Evolutionary conservation across 2,113 vertebrate genomes (phyloP).

Genomic region (Pycnonotus jocosus): DNA sequence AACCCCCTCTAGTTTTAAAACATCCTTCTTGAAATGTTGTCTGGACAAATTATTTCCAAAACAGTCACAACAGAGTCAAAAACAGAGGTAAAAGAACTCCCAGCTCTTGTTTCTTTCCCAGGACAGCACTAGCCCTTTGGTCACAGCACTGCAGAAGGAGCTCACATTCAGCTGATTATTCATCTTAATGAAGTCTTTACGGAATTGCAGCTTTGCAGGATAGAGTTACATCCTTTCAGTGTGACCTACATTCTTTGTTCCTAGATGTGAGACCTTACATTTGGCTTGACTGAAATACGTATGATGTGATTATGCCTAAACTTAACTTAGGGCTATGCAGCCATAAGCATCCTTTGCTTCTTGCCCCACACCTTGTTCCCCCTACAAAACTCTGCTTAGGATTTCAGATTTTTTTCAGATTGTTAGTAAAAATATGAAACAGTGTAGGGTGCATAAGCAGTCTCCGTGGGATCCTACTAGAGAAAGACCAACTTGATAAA

Average conservation of each 20-base stretch:
- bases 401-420: not conserved
- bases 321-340: not conserved
- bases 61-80: constrained; percentile 26
- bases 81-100: constrained; percentile 11
- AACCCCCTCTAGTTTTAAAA: constrained; percentile 39
- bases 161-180: constrained; percentile 55
- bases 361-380: not conserved
- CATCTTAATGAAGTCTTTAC: constrained; percentile 61
- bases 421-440: not conserved
- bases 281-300: constrained; percentile 22
- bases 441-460: not conserved
- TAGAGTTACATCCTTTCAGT: constrained; percentile 56
- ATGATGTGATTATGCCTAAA: not conserved
- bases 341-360: not conserved
- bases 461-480: not conserved
- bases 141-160: constrained; percentile 39
- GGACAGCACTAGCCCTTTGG: constrained; percentile 23
- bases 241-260: constrained; percentile 60
- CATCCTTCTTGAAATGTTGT: constrained; percentile 16
- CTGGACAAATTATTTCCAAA: constrained; percentile 47
- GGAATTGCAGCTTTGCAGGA: constrained; percentile 52
- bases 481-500: not conserved
- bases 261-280: constrained; percentile 37
- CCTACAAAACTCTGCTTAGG: not conserved
- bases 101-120: constrained; percentile 11